These are phyloP conservation scores for Cerastis leucographa DNA, from an alignment of 2,888 invertebrate genomes.

Conservation along the genomic window DNA sequence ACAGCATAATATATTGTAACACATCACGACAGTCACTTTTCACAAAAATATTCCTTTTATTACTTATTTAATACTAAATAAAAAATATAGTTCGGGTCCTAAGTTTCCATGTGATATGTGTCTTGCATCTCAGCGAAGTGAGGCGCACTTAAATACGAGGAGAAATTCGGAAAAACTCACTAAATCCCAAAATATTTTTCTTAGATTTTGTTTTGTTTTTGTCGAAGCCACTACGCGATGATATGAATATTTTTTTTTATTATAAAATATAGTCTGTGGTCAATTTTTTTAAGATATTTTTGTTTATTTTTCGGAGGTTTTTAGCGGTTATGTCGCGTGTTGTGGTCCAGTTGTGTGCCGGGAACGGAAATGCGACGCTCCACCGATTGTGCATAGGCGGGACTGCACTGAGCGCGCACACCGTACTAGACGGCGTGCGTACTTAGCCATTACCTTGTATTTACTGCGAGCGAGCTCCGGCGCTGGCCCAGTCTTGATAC, in stretches of 20 bases:
- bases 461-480: slow-evolving; percentile 85
- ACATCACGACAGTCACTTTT: slow-evolving; percentile 85
- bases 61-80: slow-evolving; percentile 77
- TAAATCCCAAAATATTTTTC: slow-evolving; percentile 80
- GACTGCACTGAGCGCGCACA: slow-evolving; percentile 90
- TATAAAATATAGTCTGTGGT: slow-evolving; percentile 87
- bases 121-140: slow-evolving; percentile 78
- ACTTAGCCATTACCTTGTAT: slow-evolving; percentile 91
- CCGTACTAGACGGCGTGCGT: slow-evolving; percentile 90
- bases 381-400: slow-evolving; percentile 90
- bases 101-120: slow-evolving; percentile 90
- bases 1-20: slow-evolving; percentile 81
- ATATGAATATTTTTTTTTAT: slow-evolving; percentile 80
- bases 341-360: slow-evolving; percentile 81
- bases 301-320: slow-evolving; percentile 86
- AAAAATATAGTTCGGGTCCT: slow-evolving; percentile 88
- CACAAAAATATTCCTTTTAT: slow-evolving; percentile 84
- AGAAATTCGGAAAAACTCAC: slow-evolving; percentile 85
- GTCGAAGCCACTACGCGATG: slow-evolving; percentile 69
- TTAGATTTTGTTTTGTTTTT: slow-evolving; percentile 62
- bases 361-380: slow-evolving; percentile 89
- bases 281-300: slow-evolving; percentile 76
- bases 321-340: slow-evolving; percentile 87
- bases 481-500: slow-evolving; percentile 81
- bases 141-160: slow-evolving; percentile 76